phyloP scores from a whole-genome alignment of 2,113 vertebrate species.

The Periophthalmus modestus region DNA sequence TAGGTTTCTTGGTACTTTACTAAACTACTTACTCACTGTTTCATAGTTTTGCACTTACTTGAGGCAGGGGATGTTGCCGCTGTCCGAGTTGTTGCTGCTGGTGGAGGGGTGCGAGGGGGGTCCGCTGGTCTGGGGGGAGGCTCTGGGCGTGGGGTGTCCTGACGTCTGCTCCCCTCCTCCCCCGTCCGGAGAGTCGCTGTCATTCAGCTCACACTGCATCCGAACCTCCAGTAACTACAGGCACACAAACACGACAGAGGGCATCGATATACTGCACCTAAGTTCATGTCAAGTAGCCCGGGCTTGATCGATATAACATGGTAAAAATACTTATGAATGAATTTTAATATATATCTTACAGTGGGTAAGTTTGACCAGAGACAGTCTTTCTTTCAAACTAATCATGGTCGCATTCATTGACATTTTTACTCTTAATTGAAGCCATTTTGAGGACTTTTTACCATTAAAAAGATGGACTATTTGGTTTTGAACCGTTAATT shows the following conservation, averaged over 20 bases:
- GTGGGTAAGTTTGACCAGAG: neutral
- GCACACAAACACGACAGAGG: neutral
- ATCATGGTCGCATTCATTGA: too few relatives aligned
- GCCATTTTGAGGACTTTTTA: too few relatives aligned
- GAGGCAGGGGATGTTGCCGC: constrained; percentile 94
- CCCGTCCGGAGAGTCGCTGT: constrained; percentile 89
- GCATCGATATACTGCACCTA: neutral
- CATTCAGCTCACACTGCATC: constrained; percentile 90
- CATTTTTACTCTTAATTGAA: too few relatives aligned
- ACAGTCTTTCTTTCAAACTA: neutral
- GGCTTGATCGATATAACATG: neutral
- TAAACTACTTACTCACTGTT: too few relatives aligned
- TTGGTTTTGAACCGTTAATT: too few relatives aligned
- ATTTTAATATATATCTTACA: too few relatives aligned
- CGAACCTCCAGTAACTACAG: constrained; percentile 92
- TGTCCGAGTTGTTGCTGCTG: constrained; percentile 95
- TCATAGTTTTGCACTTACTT: constrained; percentile 76
- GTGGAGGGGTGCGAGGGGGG: constrained; percentile 93
- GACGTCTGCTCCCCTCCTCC: constrained; percentile 83
- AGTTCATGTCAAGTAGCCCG: neutral
- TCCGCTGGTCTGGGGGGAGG: constrained; percentile 85
- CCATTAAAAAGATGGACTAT: too few relatives aligned
- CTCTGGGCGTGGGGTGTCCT: constrained; percentile 84
- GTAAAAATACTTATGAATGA: neutral
- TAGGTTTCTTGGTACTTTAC: too few relatives aligned